Percentiles rank a stretch among this genome's conserved stretches.
These are phyloP conservation scores for Saccostrea cuccullata DNA, from an alignment of 1,140 invertebrate species.

Conservation along the genomic window DNA sequence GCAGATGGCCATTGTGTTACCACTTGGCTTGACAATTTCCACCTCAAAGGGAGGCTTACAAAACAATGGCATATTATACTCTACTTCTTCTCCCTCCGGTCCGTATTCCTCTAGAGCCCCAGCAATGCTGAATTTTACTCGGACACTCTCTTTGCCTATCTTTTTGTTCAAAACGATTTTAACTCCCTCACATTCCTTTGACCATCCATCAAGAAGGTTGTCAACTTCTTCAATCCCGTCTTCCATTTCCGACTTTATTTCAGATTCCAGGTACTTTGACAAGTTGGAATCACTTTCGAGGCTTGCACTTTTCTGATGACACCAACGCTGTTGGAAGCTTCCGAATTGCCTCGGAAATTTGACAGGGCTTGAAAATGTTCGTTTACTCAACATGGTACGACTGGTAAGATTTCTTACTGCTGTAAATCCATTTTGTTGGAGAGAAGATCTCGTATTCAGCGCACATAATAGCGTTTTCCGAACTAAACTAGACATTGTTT, in stretches of 20 bases:
- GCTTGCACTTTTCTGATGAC: background rate
- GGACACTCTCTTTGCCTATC: background rate
- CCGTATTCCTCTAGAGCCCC: slow-evolving; percentile 5
- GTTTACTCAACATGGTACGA: background rate
- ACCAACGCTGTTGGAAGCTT: slow-evolving; percentile 8
- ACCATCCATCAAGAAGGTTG: background rate
- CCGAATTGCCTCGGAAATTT: slow-evolving; percentile 25
- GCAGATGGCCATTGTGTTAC: background rate
- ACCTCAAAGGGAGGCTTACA: slow-evolving; percentile 28
- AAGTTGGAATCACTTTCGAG: background rate
- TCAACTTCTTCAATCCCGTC: background rate
- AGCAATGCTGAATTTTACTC: slow-evolving; percentile 5
- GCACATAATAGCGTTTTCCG: background rate
- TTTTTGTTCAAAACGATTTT: background rate
- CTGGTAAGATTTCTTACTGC: background rate
- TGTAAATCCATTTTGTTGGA: background rate
- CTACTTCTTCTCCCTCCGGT: background rate
- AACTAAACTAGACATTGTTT: background rate
- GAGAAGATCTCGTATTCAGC: background rate
- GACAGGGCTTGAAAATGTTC: background rate
- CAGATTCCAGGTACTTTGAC: slow-evolving; percentile 9
- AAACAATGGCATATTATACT: background rate
- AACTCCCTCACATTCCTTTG: background rate
- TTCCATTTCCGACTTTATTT: slow-evolving; percentile 11
- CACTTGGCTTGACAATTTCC: slow-evolving; percentile 14